phyloP scores from a whole-genome alignment of 2,113 vertebrate genomes.

The Camelus dromedarius region DNA sequence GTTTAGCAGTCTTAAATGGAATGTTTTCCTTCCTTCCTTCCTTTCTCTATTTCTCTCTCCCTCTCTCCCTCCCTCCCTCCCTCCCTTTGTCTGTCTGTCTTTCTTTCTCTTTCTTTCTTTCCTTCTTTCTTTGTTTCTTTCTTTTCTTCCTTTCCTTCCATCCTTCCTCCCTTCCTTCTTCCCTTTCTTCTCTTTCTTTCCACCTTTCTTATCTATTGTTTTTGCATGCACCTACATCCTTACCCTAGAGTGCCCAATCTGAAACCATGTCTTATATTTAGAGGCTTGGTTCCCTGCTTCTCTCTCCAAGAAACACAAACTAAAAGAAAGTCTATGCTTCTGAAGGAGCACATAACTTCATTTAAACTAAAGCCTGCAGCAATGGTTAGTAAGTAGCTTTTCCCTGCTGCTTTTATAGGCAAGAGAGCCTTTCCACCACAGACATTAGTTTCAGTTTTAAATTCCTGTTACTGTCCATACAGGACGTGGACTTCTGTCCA shows the following conservation, averaged over 20 bases:
- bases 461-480: background rate
- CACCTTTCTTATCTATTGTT: background rate
- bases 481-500: background rate
- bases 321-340: background rate
- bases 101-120: background rate
- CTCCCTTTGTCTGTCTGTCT: background rate
- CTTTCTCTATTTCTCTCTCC: too few species aligned
- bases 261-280: background rate
- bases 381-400: background rate
- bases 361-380: background rate
- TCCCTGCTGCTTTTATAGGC: background rate
- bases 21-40: background rate
- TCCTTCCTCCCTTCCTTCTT: background rate
- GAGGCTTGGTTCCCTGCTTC: background rate
- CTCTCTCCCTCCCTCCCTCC: too few species aligned
- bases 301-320: background rate
- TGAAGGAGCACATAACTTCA: background rate
- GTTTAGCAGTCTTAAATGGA: background rate
- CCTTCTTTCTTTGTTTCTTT: background rate
- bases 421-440: background rate
- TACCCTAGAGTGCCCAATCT: background rate
- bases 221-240: background rate
- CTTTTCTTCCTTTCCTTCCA: background rate
- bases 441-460: background rate
- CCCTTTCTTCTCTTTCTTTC: conserved; percentile 19